phyloP scores from a whole-genome alignment of 1,140 invertebrate genomes.

The Platyura marginata region DNA sequence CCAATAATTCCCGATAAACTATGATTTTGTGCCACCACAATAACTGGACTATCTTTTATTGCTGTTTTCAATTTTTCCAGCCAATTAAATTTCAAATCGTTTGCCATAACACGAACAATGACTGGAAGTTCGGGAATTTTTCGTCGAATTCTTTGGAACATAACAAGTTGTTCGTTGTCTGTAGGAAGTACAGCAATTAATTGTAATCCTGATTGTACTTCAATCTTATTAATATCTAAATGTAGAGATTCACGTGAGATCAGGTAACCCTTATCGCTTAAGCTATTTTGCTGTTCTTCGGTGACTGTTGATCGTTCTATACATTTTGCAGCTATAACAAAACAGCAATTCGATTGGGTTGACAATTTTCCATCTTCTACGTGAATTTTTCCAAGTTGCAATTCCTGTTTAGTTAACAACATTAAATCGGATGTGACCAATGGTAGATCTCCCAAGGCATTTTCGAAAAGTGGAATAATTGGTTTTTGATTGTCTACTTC shows the following conservation, averaged over 20 bases:
- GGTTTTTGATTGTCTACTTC: conserved; percentile 24
- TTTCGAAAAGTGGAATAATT: conserved; percentile 30
- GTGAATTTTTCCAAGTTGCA: conserved; percentile 31
- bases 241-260: conserved; percentile 24
- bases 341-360: conserved; percentile 32
- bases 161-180: conserved; percentile 13
- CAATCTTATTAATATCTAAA: conserved; percentile 7
- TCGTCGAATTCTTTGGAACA: conserved; percentile 15
- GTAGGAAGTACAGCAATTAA: conserved; percentile 16
- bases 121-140: conserved; percentile 12
- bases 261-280: conserved; percentile 28
- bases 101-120: conserved; percentile 12
- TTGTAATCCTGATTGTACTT: conserved; percentile 9
- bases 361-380: conserved; percentile 40
- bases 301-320: conserved; percentile 15
- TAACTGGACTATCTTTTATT: conserved; percentile 24
- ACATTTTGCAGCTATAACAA: conserved; percentile 32
- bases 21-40: conserved; percentile 40
- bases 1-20: conserved; percentile 61
- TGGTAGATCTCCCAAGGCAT: conserved; percentile 38
- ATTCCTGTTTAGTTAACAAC: conserved; percentile 26
- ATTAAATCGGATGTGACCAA: conserved; percentile 28
- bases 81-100: conserved; percentile 26
- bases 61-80: conserved; percentile 30
- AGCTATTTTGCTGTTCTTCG: conserved; percentile 12